phyloP scores from a whole-genome alignment of 2,113 vertebrate species.

The Erythrolamprus reginae region DNA sequence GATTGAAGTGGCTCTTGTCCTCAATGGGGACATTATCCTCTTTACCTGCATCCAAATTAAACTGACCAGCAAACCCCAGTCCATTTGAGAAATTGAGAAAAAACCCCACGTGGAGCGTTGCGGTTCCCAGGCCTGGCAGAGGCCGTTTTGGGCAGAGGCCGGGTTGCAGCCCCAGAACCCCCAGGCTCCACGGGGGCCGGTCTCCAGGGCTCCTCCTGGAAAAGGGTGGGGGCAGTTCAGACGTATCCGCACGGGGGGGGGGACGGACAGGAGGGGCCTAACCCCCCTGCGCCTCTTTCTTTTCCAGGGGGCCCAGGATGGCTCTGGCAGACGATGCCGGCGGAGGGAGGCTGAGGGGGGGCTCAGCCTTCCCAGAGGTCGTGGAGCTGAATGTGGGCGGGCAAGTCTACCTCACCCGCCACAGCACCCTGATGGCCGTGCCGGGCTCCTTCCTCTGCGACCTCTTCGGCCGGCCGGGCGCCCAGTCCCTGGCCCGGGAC shows the following conservation, averaged over 20 bases:
- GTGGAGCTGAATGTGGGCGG: slow-evolving; percentile 93
- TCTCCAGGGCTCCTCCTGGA: not conserved
- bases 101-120: not conserved
- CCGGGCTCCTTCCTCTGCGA: slow-evolving; percentile 86
- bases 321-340: slow-evolving; percentile 76
- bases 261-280: accelerated
- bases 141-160: not conserved
- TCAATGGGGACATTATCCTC: not conserved
- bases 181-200: not conserved
- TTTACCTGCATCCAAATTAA: not conserved
- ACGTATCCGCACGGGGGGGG: accelerated
- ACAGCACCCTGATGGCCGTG: slow-evolving; percentile 83
- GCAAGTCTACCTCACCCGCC: slow-evolving; percentile 92
- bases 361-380: slow-evolving; percentile 82
- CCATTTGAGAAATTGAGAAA: not conserved
- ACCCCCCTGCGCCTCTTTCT: accelerated
- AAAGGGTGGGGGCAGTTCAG: not conserved
- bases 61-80: not conserved
- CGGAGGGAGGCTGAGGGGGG: slow-evolving; percentile 68
- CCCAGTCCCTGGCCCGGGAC: slow-evolving; percentile 80
- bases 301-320: slow-evolving; percentile 69
- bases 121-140: not conserved
- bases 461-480: slow-evolving; percentile 84
- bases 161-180: not conserved
- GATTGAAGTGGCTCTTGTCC: not conserved